Conservation (phyloP, 1,140 invertebrate genomes). For the Epicauta chinensis region DNA sequence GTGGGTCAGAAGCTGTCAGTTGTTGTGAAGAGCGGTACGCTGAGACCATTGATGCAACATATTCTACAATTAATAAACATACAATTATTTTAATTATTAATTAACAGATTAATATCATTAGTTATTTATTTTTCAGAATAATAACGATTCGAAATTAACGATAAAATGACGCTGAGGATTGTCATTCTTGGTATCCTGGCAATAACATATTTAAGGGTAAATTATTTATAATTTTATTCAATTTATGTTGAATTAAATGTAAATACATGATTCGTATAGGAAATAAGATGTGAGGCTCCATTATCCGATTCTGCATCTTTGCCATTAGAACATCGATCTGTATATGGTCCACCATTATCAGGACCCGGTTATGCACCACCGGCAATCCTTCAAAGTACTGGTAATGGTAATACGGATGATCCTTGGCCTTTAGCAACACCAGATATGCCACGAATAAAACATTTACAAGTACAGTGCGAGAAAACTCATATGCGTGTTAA, state of each 20-base stretch:
- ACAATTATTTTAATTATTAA: constrained; percentile 13
- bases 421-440: constrained; percentile 76
- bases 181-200: constrained; percentile 25
- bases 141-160: constrained; percentile 25
- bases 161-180: constrained; percentile 32
- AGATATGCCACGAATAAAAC: constrained; percentile 86
- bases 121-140: constrained; percentile 31
- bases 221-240: constrained; percentile 7
- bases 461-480: constrained; percentile 90
- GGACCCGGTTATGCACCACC: constrained; percentile 49
- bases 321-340: constrained; percentile 69
- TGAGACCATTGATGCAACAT: constrained; percentile 4
- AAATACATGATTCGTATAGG: constrained; percentile 44
- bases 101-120: constrained; percentile 29
- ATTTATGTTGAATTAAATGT: background rate
- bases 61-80: background rate
- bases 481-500: constrained; percentile 93
- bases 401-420: constrained; percentile 52
- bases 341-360: constrained; percentile 64
- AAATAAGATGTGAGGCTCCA: constrained; percentile 65
- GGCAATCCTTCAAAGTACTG: constrained; percentile 40
- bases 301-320: constrained; percentile 69
- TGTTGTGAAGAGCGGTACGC: constrained; percentile 22
- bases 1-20: constrained; percentile 38
- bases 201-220: constrained; percentile 32